These are phyloP conservation scores for Peromyscus eremicus DNA, from an alignment of 2,797 vertebrate genomes.

Conservation along the genomic window DNA sequence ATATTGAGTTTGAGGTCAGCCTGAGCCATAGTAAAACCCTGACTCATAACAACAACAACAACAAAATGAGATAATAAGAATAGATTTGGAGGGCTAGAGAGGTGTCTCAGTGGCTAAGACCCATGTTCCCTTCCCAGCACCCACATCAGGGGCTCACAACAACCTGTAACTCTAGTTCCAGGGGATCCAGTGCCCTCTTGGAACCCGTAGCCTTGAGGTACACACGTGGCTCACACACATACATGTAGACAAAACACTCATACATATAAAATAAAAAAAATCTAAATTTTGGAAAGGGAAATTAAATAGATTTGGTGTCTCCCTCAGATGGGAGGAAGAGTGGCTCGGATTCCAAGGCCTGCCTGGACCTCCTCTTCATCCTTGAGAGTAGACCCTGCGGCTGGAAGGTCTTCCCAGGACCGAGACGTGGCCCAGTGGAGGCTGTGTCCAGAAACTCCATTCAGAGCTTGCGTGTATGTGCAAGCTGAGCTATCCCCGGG, in stretches of 20 bases:
- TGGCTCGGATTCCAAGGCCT: background rate
- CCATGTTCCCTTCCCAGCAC: background rate
- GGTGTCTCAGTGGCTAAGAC: background rate
- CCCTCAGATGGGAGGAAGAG: background rate
- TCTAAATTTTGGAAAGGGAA: background rate
- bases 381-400: background rate
- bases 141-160: background rate
- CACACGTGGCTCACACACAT: background rate
- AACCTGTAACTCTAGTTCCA: background rate
- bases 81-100: background rate
- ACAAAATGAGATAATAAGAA: background rate
- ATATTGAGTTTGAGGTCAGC: background rate
- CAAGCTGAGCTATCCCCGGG: background rate
- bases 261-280: background rate
- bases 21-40: background rate
- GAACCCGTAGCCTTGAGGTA: background rate
- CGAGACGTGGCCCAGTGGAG: background rate
- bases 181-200: background rate
- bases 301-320: background rate
- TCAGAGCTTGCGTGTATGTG: background rate
- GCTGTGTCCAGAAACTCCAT: background rate
- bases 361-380: background rate
- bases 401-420: too few relatives aligned
- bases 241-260: background rate
- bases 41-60: background rate